Evolutionary conservation across 1,140 invertebrate genomes (phyloP).

Genomic region (Hycleus phaleratus): DNA sequence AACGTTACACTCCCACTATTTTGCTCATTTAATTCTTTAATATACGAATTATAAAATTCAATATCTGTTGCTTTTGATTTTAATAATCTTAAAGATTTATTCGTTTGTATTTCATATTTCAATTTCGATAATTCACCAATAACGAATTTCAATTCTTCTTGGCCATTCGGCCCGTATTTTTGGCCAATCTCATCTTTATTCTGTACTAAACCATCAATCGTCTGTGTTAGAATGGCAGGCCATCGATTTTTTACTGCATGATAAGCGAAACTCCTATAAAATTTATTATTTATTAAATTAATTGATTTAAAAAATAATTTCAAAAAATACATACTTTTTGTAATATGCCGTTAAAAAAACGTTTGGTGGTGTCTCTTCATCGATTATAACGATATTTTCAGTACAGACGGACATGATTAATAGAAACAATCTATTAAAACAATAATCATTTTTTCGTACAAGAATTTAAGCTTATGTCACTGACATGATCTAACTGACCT

Average conservation of each 20-base stretch:
- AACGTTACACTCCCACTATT: conserved; percentile 50
- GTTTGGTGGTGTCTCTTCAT: conserved; percentile 35
- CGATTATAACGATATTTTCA: too few species aligned
- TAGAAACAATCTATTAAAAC: too few species aligned
- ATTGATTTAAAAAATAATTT: conserved; percentile 2
- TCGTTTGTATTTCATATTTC: conserved; percentile 87
- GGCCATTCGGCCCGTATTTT: conserved; percentile 55
- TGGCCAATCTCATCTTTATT: conserved; percentile 62
- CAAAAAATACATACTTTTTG: conserved; percentile 35
- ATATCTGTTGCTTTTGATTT: conserved; percentile 41
- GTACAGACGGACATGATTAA: too few species aligned
- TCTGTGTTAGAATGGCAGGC: conserved; percentile 83
- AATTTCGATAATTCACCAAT: conserved; percentile 76
- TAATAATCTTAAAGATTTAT: conserved; percentile 64
- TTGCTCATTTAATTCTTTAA: conserved; percentile 48
- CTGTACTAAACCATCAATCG: conserved; percentile 76
- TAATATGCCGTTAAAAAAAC: conserved; percentile 38
- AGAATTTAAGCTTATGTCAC: too few species aligned
- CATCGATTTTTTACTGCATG: conserved; percentile 75
- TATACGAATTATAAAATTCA: conserved; percentile 54
- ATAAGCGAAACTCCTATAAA: conserved; percentile 80
- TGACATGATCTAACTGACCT: too few species aligned
- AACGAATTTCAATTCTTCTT: conserved; percentile 67
- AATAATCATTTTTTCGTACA: too few species aligned
- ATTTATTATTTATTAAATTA: conserved; percentile 10